These are phyloP conservation scores for Narcine bancroftii DNA, from an alignment of 2,113 vertebrate species.

Conservation along the genomic window DNA sequence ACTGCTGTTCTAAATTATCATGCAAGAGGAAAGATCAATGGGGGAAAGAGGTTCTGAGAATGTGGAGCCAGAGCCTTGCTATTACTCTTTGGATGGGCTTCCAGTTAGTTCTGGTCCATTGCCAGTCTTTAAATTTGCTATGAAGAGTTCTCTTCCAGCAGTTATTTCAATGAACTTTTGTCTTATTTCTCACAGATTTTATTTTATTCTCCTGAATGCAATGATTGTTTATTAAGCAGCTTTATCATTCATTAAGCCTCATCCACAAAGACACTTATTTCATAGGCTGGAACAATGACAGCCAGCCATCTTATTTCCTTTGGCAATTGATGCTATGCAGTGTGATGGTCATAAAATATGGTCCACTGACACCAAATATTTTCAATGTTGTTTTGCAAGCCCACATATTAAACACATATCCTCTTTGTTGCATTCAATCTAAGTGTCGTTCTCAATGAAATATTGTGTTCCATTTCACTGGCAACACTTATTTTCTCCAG, in stretches of 20 bases:
- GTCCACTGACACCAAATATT: background rate
- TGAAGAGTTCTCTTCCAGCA: background rate
- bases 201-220: background rate
- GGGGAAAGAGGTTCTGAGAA: background rate
- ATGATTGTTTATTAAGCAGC: background rate
- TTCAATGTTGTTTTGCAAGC: background rate
- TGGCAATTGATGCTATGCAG: background rate
- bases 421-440: background rate
- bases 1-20: background rate
- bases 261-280: background rate
- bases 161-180: background rate
- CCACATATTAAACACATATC: background rate
- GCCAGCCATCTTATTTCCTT: background rate
- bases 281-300: background rate
- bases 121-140: background rate
- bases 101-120: background rate
- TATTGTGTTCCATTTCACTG: slow-evolving; percentile 18
- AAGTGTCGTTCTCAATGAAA: background rate
- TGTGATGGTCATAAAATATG: background rate
- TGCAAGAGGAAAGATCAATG: background rate
- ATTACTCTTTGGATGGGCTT: background rate
- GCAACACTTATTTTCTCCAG: background rate
- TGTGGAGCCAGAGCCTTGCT: background rate
- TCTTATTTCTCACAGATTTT: background rate
- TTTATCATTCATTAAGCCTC: background rate